Base-by-base conservation (phyloP, 2,888 invertebrate species). In the Caenorhabditis afra region DNA sequence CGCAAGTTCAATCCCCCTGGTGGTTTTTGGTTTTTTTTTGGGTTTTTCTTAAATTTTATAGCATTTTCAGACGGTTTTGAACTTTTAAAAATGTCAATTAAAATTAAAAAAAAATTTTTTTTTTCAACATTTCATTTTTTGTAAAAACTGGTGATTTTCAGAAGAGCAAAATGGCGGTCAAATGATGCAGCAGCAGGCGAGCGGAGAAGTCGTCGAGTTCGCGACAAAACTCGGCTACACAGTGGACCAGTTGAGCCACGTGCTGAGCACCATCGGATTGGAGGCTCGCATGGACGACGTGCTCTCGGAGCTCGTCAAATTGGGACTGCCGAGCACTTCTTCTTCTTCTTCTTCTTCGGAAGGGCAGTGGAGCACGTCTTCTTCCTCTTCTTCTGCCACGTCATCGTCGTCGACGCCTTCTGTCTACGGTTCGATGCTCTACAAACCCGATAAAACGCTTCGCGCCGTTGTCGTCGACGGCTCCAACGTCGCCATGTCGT, bases 401-500 rank as follows among this genome's bases (percentile, higher is more conserved):
- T 45, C 29, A 57, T 7, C 16, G 14, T 16, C 68, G 55, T 50
- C 62, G n/a, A n/a, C n/a, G n/a, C n/a, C n/a, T n/a, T n/a, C n/a
- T n/a, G n/a, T n/a, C 44, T 50, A 14, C 37, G 3, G 50, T 20
- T 45, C 52, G 49, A 44, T 65, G 59, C 18, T 52, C 55, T 44
- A 61, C 61, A 23, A 47, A 22, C n/a, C 68, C 14, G 52, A 68
- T 37, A 39, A 41, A 10, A 61, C 8, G 29, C 73, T 92, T 14
- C 91, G 95, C 74, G 94, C 94, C 70, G 94, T 96, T 81, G 95
- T 96, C 82, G 94, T 96, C 79, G 96, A 96, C 91, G 96, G 96
- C 87, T 95, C 95, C 91, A 96, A 96, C 91, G 95, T 96, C 20
- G 96, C 96, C 44, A 95, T 96, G 94, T 94, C 94, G 94, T 94